Conservation (phyloP, 1,140 invertebrate species). For the Trachelipus rathkii region DNA sequence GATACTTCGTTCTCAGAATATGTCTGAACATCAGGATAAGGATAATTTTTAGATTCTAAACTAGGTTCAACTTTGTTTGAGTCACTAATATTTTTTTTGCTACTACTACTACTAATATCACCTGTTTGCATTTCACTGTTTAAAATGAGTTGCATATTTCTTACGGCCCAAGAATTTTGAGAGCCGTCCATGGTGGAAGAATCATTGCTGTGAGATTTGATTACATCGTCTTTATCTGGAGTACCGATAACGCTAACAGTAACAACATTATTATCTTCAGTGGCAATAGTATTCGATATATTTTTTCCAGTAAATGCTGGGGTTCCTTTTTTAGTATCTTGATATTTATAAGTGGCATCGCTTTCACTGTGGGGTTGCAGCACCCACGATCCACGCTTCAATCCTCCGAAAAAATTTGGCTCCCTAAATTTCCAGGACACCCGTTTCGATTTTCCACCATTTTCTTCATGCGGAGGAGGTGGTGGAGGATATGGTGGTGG, state of each 20-base stretch:
- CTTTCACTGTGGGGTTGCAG: neutral
- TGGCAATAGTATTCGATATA: constrained; percentile 6
- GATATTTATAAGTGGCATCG: neutral
- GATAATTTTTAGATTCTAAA: neutral
- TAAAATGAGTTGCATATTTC: neutral
- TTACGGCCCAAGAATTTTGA: neutral
- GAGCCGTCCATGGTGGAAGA: neutral
- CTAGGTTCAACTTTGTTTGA: neutral
- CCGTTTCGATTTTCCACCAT: neutral
- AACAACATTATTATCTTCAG: neutral
- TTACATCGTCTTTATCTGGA: neutral
- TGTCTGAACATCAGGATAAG: constrained; percentile 1
- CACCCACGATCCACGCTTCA: neutral
- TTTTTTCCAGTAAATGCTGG: neutral
- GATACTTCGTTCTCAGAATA: neutral
- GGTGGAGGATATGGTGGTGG: neutral
- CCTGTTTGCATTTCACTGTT: neutral
- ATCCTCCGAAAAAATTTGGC: neutral
- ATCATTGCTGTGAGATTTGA: neutral
- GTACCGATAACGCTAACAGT: neutral
- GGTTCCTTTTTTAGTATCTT: neutral
- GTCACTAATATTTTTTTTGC: neutral
- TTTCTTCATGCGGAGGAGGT: neutral
- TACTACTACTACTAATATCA: neutral
- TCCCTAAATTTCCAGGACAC: neutral